Conservation (phyloP, 2,888 invertebrate genomes). For the Drosophila flavopinicola region DNA sequence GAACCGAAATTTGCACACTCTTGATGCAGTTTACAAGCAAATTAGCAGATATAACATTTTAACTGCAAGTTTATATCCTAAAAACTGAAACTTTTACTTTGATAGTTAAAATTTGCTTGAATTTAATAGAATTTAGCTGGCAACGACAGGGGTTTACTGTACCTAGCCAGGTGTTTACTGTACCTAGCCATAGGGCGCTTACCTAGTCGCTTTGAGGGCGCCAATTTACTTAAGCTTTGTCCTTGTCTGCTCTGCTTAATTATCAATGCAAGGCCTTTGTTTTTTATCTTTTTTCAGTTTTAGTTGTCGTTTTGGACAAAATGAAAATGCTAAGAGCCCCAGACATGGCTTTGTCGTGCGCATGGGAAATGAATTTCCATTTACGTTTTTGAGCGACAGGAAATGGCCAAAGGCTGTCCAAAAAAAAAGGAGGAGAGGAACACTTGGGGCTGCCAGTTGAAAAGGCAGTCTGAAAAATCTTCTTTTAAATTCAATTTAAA, state of each 20-base stretch:
- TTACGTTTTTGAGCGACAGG: constrained; percentile 67
- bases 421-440: constrained; percentile 13
- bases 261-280: constrained; percentile 74
- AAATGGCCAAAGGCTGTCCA: constrained; percentile 56
- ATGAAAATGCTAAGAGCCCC: constrained; percentile 53
- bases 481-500: constrained; percentile 35
- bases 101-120: no score
- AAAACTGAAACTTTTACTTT: no score
- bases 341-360: constrained; percentile 78
- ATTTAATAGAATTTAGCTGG: no score
- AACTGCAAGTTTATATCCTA: no score
- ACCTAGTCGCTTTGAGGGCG: constrained; percentile 16
- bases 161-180: no score
- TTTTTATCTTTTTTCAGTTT: constrained; percentile 36
- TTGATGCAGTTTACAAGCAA: no score
- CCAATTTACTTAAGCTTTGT: constrained; percentile 27
- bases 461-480: constrained; percentile 25
- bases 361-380: constrained; percentile 76
- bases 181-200: constrained; percentile 22
- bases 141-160: no score
- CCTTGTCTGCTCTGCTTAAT: constrained; percentile 63
- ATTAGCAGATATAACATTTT: no score
- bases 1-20: background rate
- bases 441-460: constrained; percentile 18
- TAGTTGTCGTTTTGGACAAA: constrained; percentile 59